phyloP scores from a whole-genome alignment of 2,113 vertebrate genomes.

The Vimba vimba region DNA sequence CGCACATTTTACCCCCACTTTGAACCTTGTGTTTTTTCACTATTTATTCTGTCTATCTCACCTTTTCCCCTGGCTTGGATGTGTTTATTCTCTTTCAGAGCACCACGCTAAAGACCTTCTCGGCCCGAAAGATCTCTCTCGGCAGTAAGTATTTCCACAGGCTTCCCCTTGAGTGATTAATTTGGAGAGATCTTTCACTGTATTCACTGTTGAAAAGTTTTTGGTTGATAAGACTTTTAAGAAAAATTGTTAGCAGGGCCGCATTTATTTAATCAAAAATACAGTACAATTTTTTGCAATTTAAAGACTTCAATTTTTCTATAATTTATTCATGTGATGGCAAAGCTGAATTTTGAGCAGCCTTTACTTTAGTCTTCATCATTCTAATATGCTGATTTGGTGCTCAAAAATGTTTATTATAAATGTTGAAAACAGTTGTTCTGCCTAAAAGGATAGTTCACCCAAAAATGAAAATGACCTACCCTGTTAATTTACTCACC shows the following conservation, averaged over 20 bases:
- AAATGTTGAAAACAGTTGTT: too few relatives aligned
- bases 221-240: too few relatives aligned
- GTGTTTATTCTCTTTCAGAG: slow-evolving; percentile 73
- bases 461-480: background rate
- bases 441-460: background rate
- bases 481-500: background rate
- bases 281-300: background rate
- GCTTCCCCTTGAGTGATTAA: background rate
- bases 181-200: background rate
- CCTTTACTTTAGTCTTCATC: too few relatives aligned
- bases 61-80: slow-evolving; percentile 59
- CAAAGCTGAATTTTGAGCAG: too few relatives aligned
- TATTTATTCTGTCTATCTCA: slow-evolving; percentile 52
- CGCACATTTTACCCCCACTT: slow-evolving; percentile 33
- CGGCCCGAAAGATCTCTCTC: slow-evolving; percentile 76
- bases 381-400: too few relatives aligned
- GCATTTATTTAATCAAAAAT: background rate
- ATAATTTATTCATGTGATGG: too few relatives aligned
- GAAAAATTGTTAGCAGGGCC: background rate
- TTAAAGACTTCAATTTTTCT: background rate
- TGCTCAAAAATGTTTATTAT: too few relatives aligned
- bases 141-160: slow-evolving; percentile 70
- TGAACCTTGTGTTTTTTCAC: background rate
- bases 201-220: background rate
- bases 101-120: slow-evolving; percentile 70